Evolutionary conservation across 2,113 vertebrate species (phyloP), one percentile per base, ranked within the genome.

Genomic region (Dissostichus mawsoni): DNA sequence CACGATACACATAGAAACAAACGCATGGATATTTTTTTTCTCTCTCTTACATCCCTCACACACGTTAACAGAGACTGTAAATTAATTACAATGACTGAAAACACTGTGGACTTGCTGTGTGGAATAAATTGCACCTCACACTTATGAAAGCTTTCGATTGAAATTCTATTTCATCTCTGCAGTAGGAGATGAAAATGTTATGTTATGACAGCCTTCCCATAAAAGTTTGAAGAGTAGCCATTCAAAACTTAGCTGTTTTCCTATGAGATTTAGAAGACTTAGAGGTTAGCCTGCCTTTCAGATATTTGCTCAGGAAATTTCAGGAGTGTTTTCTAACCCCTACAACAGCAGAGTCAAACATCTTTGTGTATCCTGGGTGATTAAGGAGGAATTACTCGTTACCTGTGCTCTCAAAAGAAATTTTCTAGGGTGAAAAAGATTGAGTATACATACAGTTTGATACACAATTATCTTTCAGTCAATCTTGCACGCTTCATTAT

Each of bases 351-450:
- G 5, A 59, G 75, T 50, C 9, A 6, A 76, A 87, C 74, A 76
- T 79, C 58, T 81, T 76, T 78, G 44, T 82, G 74, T 79, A 79
- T 88, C 83, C 74, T 70, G 20, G 41, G 71, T 80, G 80, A 92
- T 87, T 80, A 83, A 81, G 78, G 69, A 84, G 69, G 66, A 85
- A 86, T 78, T 64, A 74, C 73, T 74, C 69, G 77, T 70, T 90
- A 82, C 78, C 85, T 84, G 45, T 82, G 65, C 82, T 83, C 64
- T 86, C 72, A 62, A 83, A 83, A 90, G 83, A 50, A 77, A 84
- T 91, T 81, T 89, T 82, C 58, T 4, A 14, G 62, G 53, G 45
- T 83, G 74, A 80, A 78, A 78, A 84, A 88, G 73, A 64, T 78
- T 63, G 59, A 72, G 63, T 74, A 86, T 73, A 68, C 79, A 83